Percentiles rank a stretch among this genome's conserved stretches.
Conservation (phyloP, 2,888 invertebrate genomes). For the Mythimna ferrago region DNA sequence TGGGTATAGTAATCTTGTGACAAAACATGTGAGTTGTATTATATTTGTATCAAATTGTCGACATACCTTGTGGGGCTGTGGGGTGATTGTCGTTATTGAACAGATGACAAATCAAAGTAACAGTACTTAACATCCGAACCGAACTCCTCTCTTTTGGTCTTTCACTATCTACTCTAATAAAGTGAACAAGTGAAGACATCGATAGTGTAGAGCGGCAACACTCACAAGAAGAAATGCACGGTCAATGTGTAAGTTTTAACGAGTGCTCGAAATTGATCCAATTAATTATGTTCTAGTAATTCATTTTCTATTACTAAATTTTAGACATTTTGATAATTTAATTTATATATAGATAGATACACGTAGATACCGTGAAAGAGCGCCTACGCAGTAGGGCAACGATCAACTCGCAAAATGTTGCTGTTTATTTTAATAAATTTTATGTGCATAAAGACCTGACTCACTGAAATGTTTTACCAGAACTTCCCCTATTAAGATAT, state of each 20-base stretch:
- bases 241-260: conserved; percentile 90
- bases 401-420: conserved; percentile 59
- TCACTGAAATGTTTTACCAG: conserved; percentile 60
- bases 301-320: conserved; percentile 88
- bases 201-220: conserved; percentile 83
- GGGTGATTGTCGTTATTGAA: conserved; percentile 45
- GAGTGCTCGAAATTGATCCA: conserved; percentile 89
- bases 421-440: conserved; percentile 59
- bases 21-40: conserved; percentile 17
- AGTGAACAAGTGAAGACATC: conserved; percentile 85
- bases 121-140: conserved; percentile 80
- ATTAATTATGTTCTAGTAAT: conserved; percentile 89
- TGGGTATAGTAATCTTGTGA: conserved; percentile 12
- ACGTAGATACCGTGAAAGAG: conserved; percentile 77
- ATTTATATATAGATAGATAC: conserved; percentile 85
- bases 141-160: conserved; percentile 86
- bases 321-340: conserved; percentile 83
- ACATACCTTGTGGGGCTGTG: conserved; percentile 46
- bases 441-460: conserved; percentile 59
- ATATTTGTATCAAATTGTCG: conserved; percentile 24
- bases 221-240: conserved; percentile 87
- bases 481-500: conserved; percentile 60
- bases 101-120: conserved; percentile 55
- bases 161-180: conserved; percentile 86
- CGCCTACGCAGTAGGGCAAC: conserved; percentile 70